These are phyloP conservation scores for Melitaea cinxia DNA, from an alignment of 1,140 invertebrate species.

Conservation along the genomic window DNA sequence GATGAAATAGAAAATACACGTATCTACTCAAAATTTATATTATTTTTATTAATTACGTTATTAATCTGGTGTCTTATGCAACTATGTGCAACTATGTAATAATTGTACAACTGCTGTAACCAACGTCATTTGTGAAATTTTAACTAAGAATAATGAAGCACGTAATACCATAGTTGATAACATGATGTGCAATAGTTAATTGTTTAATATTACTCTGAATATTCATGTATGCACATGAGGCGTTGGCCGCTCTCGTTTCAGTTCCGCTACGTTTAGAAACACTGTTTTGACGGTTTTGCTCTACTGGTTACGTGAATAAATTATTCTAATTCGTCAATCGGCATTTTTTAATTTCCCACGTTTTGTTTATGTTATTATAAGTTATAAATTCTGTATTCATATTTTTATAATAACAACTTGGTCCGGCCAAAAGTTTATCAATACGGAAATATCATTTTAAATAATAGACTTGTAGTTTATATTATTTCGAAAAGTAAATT, in stretches of 20 bases:
- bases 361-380: conserved; percentile 17
- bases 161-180: too few species aligned
- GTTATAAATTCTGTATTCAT: background rate
- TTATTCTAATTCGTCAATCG: conserved; percentile 45
- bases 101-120: too few species aligned
- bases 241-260: conserved; percentile 50
- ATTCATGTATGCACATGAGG: conserved; percentile 55
- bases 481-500: too few species aligned
- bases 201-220: conserved; percentile 44
- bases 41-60: too few species aligned
- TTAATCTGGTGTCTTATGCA: too few species aligned
- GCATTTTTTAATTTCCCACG: conserved; percentile 47
- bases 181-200: background rate
- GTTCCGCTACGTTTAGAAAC: conserved; percentile 40
- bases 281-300: conserved; percentile 70
- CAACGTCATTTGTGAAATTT: too few species aligned
- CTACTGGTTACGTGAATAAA: conserved; percentile 63
- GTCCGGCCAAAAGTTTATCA: background rate
- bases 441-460: too few species aligned
- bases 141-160: too few species aligned
- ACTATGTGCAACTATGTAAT: too few species aligned
- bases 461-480: too few species aligned
- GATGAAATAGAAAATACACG: too few species aligned
- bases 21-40: too few species aligned
- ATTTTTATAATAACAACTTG: background rate